Evolutionary conservation across 1,140 invertebrate genomes (phyloP).

Genomic region (Brachionus calyciflorus): DNA sequence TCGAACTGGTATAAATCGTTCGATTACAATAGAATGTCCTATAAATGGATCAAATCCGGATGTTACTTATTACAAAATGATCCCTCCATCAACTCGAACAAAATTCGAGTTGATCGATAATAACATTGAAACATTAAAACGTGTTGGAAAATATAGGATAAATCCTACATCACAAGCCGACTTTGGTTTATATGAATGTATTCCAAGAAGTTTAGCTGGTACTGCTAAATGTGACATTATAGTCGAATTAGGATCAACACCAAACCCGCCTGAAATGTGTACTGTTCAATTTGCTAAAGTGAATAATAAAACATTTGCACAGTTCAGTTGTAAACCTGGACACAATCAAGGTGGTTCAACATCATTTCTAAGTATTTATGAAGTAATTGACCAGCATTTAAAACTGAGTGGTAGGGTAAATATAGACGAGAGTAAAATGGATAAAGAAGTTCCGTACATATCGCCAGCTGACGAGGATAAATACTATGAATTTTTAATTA

Average conservation of each 20-base stretch:
- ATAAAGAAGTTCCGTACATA: constrained; percentile 43
- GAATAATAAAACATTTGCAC: constrained; percentile 40
- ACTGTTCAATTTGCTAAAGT: constrained; percentile 35
- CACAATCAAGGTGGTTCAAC: constrained; percentile 33
- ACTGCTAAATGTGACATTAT: constrained; percentile 44
- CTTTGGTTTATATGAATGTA: constrained; percentile 40
- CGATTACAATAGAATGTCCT: constrained; percentile 41
- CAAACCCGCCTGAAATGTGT: constrained; percentile 41
- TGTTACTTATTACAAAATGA: constrained; percentile 46
- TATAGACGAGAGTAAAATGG: constrained; percentile 44
- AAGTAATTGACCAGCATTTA: constrained; percentile 22
- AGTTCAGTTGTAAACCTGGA: constrained; percentile 43
- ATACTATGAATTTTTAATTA: constrained; percentile 44
- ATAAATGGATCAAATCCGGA: constrained; percentile 41
- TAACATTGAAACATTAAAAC: constrained; percentile 7
- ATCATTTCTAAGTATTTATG: constrained; percentile 37
- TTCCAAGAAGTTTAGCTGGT: constrained; percentile 36
- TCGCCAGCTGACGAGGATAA: constrained; percentile 38
- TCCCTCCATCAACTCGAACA: background rate
- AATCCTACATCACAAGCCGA: constrained; percentile 15
- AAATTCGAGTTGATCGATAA: constrained; percentile 41
- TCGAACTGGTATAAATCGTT: constrained; percentile 26
- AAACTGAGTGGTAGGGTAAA: constrained; percentile 30
- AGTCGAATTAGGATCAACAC: constrained; percentile 22
- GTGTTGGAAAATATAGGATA: constrained; percentile 24